These are phyloP conservation scores for Mohoua ochrocephala DNA, from an alignment of 2,113 vertebrate genomes.

Conservation along the genomic window DNA sequence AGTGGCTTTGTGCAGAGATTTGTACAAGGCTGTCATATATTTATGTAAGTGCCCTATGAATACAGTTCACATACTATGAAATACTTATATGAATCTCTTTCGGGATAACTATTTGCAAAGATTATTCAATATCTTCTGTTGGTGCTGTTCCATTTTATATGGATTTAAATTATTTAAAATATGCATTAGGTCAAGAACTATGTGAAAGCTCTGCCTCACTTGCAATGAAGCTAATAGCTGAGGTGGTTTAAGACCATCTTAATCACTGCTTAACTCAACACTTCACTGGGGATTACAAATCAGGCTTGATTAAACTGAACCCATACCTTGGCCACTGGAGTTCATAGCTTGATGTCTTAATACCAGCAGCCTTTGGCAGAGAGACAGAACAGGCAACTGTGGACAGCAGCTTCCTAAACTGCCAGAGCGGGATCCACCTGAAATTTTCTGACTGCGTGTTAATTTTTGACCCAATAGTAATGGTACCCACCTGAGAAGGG, in stretches of 20 bases:
- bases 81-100: background rate
- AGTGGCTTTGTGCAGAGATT: background rate
- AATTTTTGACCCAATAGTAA: background rate
- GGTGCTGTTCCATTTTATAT: background rate
- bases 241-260: conserved; percentile 15
- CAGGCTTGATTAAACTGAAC: conserved; percentile 29
- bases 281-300: conserved; percentile 29
- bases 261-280: background rate
- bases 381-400: background rate
- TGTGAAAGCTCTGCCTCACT: background rate
- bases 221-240: background rate
- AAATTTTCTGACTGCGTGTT: background rate
- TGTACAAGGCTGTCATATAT: background rate
- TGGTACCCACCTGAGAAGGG: background rate
- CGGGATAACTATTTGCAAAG: background rate
- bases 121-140: background rate
- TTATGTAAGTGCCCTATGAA: background rate
- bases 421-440: background rate
- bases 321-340: background rate
- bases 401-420: background rate
- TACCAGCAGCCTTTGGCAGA: background rate
- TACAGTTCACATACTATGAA: background rate
- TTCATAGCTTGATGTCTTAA: conserved; percentile 9
- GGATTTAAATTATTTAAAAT: conserved; percentile 29
- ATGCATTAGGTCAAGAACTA: background rate